A percentile compares a stretch with the other conserved stretches of the same genome.
These are phyloP conservation scores for Ciconia maguari DNA, from an alignment of 2,113 vertebrate species.

Conservation along the genomic window DNA sequence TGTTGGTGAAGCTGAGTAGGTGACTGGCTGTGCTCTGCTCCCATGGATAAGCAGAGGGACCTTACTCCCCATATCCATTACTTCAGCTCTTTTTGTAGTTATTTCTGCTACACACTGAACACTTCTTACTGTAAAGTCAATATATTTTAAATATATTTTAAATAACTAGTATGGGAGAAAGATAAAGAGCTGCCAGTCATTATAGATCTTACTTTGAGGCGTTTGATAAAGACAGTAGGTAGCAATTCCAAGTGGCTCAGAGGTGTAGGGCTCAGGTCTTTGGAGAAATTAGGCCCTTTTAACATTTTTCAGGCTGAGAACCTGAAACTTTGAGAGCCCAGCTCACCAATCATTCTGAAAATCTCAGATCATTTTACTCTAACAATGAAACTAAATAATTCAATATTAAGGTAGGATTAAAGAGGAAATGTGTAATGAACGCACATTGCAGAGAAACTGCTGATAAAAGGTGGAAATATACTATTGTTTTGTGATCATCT, in stretches of 20 bases:
- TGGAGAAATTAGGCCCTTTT: not conserved
- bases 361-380: not conserved
- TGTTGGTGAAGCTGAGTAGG: not conserved
- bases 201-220: not conserved
- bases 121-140: not conserved
- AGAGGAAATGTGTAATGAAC: not conserved
- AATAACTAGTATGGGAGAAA: not conserved
- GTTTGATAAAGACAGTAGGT: not conserved
- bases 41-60: not conserved
- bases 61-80: not conserved
- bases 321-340: not conserved
- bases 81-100: not conserved
- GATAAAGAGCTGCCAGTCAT: not conserved
- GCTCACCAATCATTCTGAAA: not conserved
- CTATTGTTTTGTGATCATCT: not conserved
- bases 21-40: not conserved
- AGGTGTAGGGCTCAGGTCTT: not conserved
- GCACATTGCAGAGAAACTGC: not conserved
- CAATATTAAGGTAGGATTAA: not conserved
- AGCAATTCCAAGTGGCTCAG: not conserved
- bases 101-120: not conserved
- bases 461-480: not conserved
- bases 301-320: not conserved
- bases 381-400: not conserved
- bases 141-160: not conserved